Conservation (phyloP, 2,888 invertebrate species). For the Melanostoma mellinum region DNA sequence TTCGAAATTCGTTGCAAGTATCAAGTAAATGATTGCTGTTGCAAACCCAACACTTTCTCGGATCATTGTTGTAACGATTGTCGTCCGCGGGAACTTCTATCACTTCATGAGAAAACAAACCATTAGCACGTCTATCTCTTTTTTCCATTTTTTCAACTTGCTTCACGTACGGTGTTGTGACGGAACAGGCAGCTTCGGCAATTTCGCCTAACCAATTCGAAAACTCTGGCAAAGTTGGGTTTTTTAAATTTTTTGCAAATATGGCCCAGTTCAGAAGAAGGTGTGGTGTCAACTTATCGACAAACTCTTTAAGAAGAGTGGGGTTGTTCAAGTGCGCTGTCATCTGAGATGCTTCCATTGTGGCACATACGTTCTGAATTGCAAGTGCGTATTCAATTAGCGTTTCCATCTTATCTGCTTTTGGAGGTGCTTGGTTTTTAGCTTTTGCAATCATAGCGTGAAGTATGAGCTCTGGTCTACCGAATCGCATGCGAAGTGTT, state of each 20-base stretch:
- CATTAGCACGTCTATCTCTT: neutral
- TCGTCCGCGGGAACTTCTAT: neutral
- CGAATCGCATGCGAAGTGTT: slow-evolving; percentile 33
- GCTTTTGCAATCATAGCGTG: slow-evolving; percentile 25
- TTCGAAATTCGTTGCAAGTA: neutral
- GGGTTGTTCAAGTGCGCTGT: slow-evolving; percentile 31
- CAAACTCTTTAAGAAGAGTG: slow-evolving; percentile 29
- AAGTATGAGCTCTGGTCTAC: slow-evolving; percentile 13
- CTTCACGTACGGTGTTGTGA: neutral
- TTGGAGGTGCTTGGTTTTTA: slow-evolving; percentile 17
- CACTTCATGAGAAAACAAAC: neutral
- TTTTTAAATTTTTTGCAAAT: neutral
- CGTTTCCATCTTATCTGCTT: slow-evolving; percentile 9
- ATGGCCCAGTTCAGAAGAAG: slow-evolving; percentile 20
- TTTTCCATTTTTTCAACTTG: neutral
- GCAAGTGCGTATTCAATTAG: slow-evolving; percentile 34
- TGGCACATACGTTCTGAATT: slow-evolving; percentile 22
- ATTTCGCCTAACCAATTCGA: slow-evolving; percentile 19
- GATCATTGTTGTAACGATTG: neutral
- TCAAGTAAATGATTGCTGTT: neutral
- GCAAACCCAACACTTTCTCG: neutral
- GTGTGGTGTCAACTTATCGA: slow-evolving; percentile 22
- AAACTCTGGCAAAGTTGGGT: slow-evolving; percentile 15
- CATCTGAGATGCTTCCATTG: slow-evolving; percentile 28
- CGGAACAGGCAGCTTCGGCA: slow-evolving; percentile 10